Evolutionary conservation across 2,888 invertebrate genomes (phyloP), one percentile per base, ranked within the genome.

Genomic region (Ophioninae sp.): DNA sequence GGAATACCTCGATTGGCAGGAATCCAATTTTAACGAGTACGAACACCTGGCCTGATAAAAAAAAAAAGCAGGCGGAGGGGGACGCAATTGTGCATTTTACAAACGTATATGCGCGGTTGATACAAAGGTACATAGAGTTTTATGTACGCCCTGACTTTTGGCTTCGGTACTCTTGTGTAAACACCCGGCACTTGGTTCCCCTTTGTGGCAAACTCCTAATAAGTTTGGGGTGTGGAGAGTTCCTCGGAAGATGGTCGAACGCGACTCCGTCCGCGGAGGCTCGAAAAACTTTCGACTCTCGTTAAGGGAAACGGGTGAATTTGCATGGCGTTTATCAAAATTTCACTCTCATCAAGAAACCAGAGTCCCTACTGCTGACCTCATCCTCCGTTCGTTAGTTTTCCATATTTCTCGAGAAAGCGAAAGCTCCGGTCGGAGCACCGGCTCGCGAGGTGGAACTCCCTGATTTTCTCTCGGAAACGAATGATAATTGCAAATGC

Each of bases 271-370:
- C 75, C 70, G 81, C 23, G 41, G 13, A 74, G 20, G n/a, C n/a
- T 20, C 74, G 83, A 87, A 89, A 87, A 88, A 87, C 85, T 87
- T 87, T 85, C 81, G 87, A 85, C 87, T 70, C 81, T 89, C 87
- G 88, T 89, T 89, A 89, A 84, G 87, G 72, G 79, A 39, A 65
- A 82, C 80, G 77, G 83, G 13, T n/a, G 44, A 44, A 88, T 89
- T 89, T 88, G 86, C 89, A 87, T 88, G 88, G 83, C 87, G 88
- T 87, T 89, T 88, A 89, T 90, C 87, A 86, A 83, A 87, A 88
- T 81, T 85, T 85, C 68, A 62, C 68, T 81, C 41, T 23, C 41
- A 65, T 81, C 75, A 10, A 44, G 44, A 44, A 44, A 44, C 44
- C 74, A 30, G n/a, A n/a, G n/a, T n/a, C n/a, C 13, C 44, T 13